Evolutionary conservation across 2,113 vertebrate genomes (phyloP).

Genomic region (Alosa alosa): DNA sequence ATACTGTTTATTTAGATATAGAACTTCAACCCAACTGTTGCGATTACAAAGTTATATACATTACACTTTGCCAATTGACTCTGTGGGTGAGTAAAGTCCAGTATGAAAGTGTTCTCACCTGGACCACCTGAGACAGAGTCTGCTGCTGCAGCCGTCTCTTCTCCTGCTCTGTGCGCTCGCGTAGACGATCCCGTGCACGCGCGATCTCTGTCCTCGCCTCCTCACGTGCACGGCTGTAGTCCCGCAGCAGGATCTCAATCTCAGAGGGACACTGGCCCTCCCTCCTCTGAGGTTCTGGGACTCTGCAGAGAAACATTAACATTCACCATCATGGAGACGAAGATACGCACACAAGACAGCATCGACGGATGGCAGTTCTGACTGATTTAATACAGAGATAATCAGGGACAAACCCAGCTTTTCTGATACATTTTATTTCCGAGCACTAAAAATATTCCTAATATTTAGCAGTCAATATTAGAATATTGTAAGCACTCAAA

Average conservation of each 20-base stretch:
- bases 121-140: slow-evolving; percentile 73
- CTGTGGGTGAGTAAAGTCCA: neutral
- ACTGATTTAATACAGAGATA: neutral
- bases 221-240: slow-evolving; percentile 85
- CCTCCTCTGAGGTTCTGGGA: slow-evolving; percentile 61
- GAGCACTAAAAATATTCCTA: too few species aligned
- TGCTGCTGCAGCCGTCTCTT: slow-evolving; percentile 83
- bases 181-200: slow-evolving; percentile 78
- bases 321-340: neutral
- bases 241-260: slow-evolving; percentile 81
- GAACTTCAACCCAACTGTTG: too few species aligned
- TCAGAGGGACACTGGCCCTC: slow-evolving; percentile 74
- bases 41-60: too few species aligned
- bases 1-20: too few species aligned
- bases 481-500: too few species aligned
- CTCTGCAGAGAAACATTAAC: slow-evolving; percentile 59
- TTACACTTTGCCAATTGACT: too few species aligned
- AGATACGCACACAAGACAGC: neutral
- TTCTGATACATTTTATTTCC: too few species aligned
- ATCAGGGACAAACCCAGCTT: neutral
- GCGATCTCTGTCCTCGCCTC: slow-evolving; percentile 90
- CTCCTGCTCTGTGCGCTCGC: slow-evolving; percentile 83
- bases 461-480: too few species aligned
- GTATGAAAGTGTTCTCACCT: slow-evolving; percentile 59
- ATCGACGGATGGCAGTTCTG: neutral